Evolutionary conservation across 2,888 invertebrate genomes (phyloP), one percentile per base, ranked within the genome.

Genomic region (Rhaphigaster nebulosa): DNA sequence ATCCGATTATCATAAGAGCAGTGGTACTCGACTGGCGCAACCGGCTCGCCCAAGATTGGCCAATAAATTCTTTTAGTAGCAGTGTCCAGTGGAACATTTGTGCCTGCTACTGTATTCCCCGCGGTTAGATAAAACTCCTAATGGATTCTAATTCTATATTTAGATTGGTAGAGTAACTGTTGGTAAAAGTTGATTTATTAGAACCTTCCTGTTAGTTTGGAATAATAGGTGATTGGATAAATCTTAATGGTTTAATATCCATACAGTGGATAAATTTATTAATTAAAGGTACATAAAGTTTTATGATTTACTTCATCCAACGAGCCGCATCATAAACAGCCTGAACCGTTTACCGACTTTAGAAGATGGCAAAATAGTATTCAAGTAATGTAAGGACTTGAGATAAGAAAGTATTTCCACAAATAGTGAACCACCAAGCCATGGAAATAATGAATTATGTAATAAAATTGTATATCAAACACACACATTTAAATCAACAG

Each of bases 21-120:
- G 45, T 50, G 84, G 45, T 84, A 18, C 84, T 84, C 38, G 20
- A 38, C 41, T 41, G 26, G 80, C 41, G 45, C 45, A 45, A 45
- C 45, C 26, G 45, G 45, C 45, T 26, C 41, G 2, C n/a, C 84
- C 10, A 50, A n/a, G 12, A 84, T 84, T 84, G 84, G 84, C 41
- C 84, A 84, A 84, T 84, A 45, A 45, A 84, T 84, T 84, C 84
- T 45, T 84, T 84, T 84, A 50, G 45, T 84, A 84, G 45, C 84
- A n/a, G 84, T 84, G 26, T 76, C 34, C 10, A 8, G 20, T 20
- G 6, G 6, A 34, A 29, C 70, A 38, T 76, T 18, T 4, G 34
- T 20, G 23, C 1, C 20, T 76, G 70, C 70, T 76, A 76, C 70
- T 38, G 70, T 38, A 38, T n/a, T n/a, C n/a, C 34, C 10, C 1